These are phyloP conservation scores for Amphiprion ocellaris DNA, from an alignment of 2,113 vertebrate species.

Conservation along the genomic window DNA sequence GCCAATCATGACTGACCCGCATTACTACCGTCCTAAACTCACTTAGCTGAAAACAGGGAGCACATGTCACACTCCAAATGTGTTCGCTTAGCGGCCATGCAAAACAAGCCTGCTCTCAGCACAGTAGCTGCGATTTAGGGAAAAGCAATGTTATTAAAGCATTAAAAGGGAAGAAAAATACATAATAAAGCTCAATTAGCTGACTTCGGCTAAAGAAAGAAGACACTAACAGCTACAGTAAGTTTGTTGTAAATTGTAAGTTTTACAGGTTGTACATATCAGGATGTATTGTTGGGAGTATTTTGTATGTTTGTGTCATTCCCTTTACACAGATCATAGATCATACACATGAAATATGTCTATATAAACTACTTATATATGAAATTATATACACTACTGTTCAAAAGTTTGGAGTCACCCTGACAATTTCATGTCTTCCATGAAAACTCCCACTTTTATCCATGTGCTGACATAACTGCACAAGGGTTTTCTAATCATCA, in stretches of 20 bases:
- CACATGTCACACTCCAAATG: conserved; percentile 15
- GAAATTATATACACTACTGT: no score
- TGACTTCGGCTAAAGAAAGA: background rate
- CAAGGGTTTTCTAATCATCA: no score
- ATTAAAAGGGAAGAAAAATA: background rate
- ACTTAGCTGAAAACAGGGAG: conserved; percentile 32
- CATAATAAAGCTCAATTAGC: background rate
- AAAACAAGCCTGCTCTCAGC: background rate
- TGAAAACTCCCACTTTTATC: no score
- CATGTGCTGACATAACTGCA: no score
- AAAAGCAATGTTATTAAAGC: background rate
- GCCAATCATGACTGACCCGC: conserved; percentile 43
- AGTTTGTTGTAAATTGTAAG: background rate
- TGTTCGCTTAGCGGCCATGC: conserved; percentile 1
- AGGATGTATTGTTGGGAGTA: background rate
- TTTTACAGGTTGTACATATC: background rate
- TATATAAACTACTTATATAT: no score
- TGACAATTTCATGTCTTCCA: no score
- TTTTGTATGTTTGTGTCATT: no score
- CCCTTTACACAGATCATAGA: no score
- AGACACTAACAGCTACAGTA: background rate
- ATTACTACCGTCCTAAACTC: conserved; percentile 48
- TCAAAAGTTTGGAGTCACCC: no score
- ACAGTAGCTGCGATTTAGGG: background rate
- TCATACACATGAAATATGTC: background rate